phyloP scores from a whole-genome alignment of 2,888 invertebrate species.

The Caenorhabditis auriculariae region DNA sequence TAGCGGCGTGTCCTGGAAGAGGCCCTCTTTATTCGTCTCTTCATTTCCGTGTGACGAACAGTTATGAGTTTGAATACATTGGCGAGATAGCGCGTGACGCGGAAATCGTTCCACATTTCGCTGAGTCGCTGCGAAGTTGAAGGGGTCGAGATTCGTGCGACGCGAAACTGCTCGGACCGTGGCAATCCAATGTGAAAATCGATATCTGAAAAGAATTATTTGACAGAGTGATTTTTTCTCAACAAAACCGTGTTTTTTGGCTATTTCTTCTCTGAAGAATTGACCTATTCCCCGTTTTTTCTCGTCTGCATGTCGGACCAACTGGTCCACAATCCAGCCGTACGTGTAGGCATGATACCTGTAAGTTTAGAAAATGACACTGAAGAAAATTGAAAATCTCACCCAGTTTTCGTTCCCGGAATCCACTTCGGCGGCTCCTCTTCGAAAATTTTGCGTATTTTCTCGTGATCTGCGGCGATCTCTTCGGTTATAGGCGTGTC shows the following conservation, averaged over 20 bases:
- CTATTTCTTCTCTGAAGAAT: constrained; percentile 26
- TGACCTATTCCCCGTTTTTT: constrained; percentile 34
- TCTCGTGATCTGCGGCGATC: constrained; percentile 34
- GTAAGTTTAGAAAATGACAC: not conserved
- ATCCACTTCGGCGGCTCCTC: constrained; percentile 44
- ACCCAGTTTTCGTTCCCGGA: constrained; percentile 41
- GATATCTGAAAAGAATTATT: constrained; percentile 46
- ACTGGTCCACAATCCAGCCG: constrained; percentile 42
- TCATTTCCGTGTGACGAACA: too few relatives aligned
- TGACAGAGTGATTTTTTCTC: not conserved
- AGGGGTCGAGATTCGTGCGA: constrained; percentile 36
- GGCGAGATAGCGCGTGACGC: constrained; percentile 29
- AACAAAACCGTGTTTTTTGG: constrained; percentile 12
- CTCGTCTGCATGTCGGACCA: constrained; percentile 32
- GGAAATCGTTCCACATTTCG: constrained; percentile 32
- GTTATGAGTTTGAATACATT: constrained; percentile 29
- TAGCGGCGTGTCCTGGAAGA: constrained; percentile 35
- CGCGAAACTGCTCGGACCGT: constrained; percentile 31
- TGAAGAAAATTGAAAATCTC: constrained; percentile 3
- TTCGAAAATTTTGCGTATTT: constrained; percentile 35
- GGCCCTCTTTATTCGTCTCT: too few relatives aligned
- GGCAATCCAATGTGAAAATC: constrained; percentile 63
- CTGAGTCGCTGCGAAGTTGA: constrained; percentile 22
- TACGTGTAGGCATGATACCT: constrained; percentile 35
- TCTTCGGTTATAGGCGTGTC: constrained; percentile 43